These are phyloP conservation scores for Calidris pygmaea DNA, from an alignment of 2,113 vertebrate species.

Conservation along the genomic window DNA sequence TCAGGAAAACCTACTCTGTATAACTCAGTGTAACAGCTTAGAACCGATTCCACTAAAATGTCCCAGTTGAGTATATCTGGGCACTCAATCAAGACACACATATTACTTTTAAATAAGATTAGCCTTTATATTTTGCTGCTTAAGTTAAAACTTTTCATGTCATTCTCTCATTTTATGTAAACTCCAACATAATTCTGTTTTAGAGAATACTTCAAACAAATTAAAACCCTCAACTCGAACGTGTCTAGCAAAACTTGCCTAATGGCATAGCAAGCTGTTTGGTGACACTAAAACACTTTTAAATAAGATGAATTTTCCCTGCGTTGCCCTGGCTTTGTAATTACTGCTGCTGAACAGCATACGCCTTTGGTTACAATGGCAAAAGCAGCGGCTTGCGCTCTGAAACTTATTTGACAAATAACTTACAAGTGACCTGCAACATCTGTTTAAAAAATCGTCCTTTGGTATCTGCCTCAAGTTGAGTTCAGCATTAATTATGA, in stretches of 20 bases:
- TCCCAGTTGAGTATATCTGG: constrained; percentile 82
- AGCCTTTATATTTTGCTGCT: constrained; percentile 86
- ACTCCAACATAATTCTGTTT: constrained; percentile 80
- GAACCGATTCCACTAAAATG: constrained; percentile 79
- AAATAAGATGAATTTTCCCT: constrained; percentile 78
- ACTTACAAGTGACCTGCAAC: constrained; percentile 53
- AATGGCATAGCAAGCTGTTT: constrained; percentile 69
- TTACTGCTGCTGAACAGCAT: constrained; percentile 37
- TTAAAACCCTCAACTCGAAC: constrained; percentile 79
- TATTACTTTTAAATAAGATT: constrained; percentile 88
- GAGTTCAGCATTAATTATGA: constrained; percentile 30
- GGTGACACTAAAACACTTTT: constrained; percentile 74
- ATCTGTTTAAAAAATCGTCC: constrained; percentile 43
- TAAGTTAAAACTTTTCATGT: constrained; percentile 88
- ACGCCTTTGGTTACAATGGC: constrained; percentile 53
- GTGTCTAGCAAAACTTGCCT: constrained; percentile 73
- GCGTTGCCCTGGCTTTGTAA: constrained; percentile 71
- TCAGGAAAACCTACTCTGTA: constrained; percentile 78
- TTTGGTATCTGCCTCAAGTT: constrained; percentile 12
- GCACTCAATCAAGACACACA: constrained; percentile 84
- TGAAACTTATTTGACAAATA: constrained; percentile 50
- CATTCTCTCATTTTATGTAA: constrained; percentile 84
- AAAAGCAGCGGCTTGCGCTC: constrained; percentile 63
- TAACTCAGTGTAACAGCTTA: constrained; percentile 80
- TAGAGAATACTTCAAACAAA: constrained; percentile 81